Base-by-base conservation (phyloP, 2,113 vertebrate species). In the Arothron firmamentum region DNA sequence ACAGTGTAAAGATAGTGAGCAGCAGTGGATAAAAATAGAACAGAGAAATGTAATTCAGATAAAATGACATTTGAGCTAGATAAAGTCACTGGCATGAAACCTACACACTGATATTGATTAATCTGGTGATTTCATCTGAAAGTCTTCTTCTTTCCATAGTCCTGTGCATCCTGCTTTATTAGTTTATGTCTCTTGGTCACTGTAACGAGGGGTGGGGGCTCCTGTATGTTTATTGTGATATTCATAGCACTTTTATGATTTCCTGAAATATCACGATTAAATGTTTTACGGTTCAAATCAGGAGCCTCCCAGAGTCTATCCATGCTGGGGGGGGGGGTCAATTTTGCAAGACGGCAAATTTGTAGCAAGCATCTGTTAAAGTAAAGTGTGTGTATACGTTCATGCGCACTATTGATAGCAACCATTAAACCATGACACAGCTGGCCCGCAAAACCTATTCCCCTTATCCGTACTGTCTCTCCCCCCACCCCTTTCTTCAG, bases 341-440 rank as follows among this genome's bases (percentile, higher is more conserved):
- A 20, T 17, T 19, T 38, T 62, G 25, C 50, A 42, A 68, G 15
- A 57, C 49, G 7, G 65, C 72, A 75, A 79, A 73, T 77, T 77
- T 73, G 72, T 77, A 59, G 28, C 47, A 52, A 56, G 67, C 80
- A 82, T 82, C 82, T 82, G 82, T 56, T 60, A 41, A 59, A 70
- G 20, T 25, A 57, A 51, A 21, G 10, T 8, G 34, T 38, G 34
- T 38, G 45, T 15, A 14, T 18, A 3, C 13, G 21, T 58, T 5
- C 4, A 10, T 25, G 55, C 12, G 34, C 34, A 38, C 34, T 38
- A 38, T 85, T 84, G 77, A 85, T 66, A 48, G 25, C 62, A 54
- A 28, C 68, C 77, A 74, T 63, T 65, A 81, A 85, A 80, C 65
- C 87, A 75, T 76, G 79, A 87, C 85, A 78, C 85, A 82, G 72